These are phyloP conservation scores for Erpornis zantholeuca DNA, from an alignment of 2,113 vertebrate genomes.

Conservation along the genomic window DNA sequence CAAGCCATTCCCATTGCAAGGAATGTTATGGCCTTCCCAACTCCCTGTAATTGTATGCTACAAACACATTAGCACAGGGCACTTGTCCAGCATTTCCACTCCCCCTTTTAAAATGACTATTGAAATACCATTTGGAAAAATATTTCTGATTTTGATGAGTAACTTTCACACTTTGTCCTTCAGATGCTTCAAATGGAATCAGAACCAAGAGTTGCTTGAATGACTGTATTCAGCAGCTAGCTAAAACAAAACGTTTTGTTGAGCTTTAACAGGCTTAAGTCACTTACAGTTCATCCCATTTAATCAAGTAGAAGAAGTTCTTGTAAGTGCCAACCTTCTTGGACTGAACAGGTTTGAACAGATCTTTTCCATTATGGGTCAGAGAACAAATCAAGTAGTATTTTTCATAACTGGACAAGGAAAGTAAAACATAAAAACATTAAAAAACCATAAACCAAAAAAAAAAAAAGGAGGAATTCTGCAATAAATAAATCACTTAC, in stretches of 20 bases:
- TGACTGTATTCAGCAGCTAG: background rate
- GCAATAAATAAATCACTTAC: conserved; percentile 71
- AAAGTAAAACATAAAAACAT: background rate
- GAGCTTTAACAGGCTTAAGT: background rate
- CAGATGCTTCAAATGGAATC: background rate
- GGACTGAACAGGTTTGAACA: conserved; percentile 96
- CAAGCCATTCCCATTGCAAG: background rate
- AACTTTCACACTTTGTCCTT: background rate
- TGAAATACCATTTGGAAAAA: background rate
- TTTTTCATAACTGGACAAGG: conserved; percentile 88
- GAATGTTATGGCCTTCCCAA: background rate
- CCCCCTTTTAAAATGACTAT: background rate
- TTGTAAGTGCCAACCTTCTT: conserved; percentile 96
- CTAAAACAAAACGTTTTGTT: background rate
- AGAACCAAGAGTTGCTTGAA: background rate
- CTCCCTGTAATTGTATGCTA: background rate
- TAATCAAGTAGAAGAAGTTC: conserved; percentile 97
- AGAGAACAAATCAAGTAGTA: conserved; percentile 93
- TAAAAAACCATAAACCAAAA: background rate
- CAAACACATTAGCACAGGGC: background rate
- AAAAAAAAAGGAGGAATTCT: background rate
- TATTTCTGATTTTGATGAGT: background rate
- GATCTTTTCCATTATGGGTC: conserved; percentile 91
- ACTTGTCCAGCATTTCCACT: background rate
- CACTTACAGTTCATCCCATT: conserved; percentile 98